Percentiles rank a stretch among this genome's conserved stretches.
phyloP scores from a whole-genome alignment of 2,888 invertebrate species.

The Salticus scenicus region DNA sequence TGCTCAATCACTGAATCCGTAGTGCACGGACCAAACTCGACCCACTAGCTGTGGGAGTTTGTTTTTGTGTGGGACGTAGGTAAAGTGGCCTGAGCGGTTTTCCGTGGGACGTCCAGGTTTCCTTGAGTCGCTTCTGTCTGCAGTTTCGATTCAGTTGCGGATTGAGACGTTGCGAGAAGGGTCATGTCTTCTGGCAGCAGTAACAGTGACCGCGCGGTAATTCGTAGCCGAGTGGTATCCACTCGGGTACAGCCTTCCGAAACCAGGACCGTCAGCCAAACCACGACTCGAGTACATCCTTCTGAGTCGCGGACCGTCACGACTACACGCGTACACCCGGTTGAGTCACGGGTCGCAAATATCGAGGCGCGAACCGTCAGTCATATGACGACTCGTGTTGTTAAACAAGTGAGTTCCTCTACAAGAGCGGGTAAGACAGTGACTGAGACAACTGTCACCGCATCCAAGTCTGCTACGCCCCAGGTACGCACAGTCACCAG shows the following conservation, averaged over 20 bases:
- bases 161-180: conserved; percentile 47
- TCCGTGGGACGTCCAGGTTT: conserved; percentile 40
- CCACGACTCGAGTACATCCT: neutral
- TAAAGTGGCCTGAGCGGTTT: conserved; percentile 42
- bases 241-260: conserved; percentile 3
- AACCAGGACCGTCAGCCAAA: conserved; percentile 14
- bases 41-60: neutral
- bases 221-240: conserved; percentile 33
- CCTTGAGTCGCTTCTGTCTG: conserved; percentile 11
- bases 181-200: conserved; percentile 59
- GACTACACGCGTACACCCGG: conserved; percentile 16
- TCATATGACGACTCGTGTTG: conserved; percentile 15
- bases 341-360: conserved; percentile 17
- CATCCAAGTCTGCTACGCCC: conserved; percentile 37
- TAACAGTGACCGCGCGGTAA: neutral
- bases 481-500: conserved; percentile 61
- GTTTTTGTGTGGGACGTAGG: conserved; percentile 7
- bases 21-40: neutral
- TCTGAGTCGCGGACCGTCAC: conserved; percentile 34
- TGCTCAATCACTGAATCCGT: neutral
- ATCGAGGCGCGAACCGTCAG: conserved; percentile 7
- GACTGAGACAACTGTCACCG: conserved; percentile 58
- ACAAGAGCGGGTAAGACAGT: conserved; percentile 45
- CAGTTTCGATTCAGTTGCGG: conserved; percentile 33
- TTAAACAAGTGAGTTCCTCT: conserved; percentile 43